Evolutionary conservation across 1,140 invertebrate species (phyloP).

Genomic region (Leptonema lineaticorne): DNA sequence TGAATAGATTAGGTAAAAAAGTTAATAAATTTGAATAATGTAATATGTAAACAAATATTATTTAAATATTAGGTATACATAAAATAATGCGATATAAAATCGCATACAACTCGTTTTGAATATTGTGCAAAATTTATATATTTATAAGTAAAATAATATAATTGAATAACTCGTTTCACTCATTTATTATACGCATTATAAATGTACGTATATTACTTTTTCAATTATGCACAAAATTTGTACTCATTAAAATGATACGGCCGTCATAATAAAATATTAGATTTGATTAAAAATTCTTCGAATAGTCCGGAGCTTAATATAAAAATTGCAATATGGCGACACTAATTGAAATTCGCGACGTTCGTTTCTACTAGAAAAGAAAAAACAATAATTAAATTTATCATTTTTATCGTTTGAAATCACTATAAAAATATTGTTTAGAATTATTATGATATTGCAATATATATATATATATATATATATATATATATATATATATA

Average conservation of each 20-base stretch:
- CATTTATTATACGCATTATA: not conserved
- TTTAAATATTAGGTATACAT: too few species aligned
- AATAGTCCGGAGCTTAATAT: not conserved
- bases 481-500: not conserved
- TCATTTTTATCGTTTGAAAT: too few species aligned
- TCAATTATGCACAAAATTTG: slow-evolving; percentile 9
- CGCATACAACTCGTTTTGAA: not conserved
- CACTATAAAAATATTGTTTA: too few species aligned
- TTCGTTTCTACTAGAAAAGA: too few species aligned
- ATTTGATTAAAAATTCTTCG: slow-evolving; percentile 11
- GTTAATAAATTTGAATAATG: too few species aligned
- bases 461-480: too few species aligned
- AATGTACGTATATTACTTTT: slow-evolving; percentile 1
- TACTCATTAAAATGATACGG: not conserved
- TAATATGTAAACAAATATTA: too few species aligned
- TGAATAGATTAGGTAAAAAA: too few species aligned
- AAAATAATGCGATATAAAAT: too few species aligned
- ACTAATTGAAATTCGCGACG: not conserved
- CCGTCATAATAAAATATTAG: not conserved
- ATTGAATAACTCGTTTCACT: not conserved
- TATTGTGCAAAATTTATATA: not conserved
- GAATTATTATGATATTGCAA: too few species aligned
- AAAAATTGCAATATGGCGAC: not conserved
- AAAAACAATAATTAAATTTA: too few species aligned
- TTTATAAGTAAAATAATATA: not conserved